These are phyloP conservation scores for Miniopterus natalensis DNA, from an alignment of 2,113 vertebrate species.

Conservation along the genomic window DNA sequence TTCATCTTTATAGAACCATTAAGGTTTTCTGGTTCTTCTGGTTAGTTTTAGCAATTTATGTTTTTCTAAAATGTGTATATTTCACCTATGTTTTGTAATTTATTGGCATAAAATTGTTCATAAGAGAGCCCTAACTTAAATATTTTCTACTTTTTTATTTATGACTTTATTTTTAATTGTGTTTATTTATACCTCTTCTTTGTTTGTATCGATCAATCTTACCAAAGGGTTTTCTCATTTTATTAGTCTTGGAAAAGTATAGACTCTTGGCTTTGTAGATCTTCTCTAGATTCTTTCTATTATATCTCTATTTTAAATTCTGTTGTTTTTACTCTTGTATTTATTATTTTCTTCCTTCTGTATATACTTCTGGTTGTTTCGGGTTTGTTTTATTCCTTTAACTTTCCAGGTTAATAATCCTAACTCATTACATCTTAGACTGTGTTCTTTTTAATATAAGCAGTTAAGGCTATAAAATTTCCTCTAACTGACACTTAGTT, in stretches of 20 bases:
- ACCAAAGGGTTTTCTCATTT: not conserved
- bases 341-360: slow-evolving; percentile 25
- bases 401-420: slow-evolving; percentile 8
- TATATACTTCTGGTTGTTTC: not conserved
- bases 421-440: not conserved
- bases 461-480: not conserved
- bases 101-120: not conserved
- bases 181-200: not conserved
- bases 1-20: not conserved
- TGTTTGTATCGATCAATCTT: not conserved
- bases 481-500: slow-evolving; percentile 3
- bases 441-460: not conserved
- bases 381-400: not conserved
- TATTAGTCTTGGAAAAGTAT: not conserved
- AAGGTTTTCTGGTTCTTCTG: not conserved
- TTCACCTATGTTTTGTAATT: not conserved
- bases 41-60: not conserved
- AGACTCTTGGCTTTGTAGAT: not conserved
- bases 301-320: not conserved
- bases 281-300: not conserved
- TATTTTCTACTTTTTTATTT: not conserved
- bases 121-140: not conserved
- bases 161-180: not conserved
- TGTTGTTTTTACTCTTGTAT: not conserved
- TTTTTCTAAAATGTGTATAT: slow-evolving; percentile 10